phyloP scores from a whole-genome alignment of 2,888 invertebrate genomes.

The Blastobasis lacticolella region DNA sequence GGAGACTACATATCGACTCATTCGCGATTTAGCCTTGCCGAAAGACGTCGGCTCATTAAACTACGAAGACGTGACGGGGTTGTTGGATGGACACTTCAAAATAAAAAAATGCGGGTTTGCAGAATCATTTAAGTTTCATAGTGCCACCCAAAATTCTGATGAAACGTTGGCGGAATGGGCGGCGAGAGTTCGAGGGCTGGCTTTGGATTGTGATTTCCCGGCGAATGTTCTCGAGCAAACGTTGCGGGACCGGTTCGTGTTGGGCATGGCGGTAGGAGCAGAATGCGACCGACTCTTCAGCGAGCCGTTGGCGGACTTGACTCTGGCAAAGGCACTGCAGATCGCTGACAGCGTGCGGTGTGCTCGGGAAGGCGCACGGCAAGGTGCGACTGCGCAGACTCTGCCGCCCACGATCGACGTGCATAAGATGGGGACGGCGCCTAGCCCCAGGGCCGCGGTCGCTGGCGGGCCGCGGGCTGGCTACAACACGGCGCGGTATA shows the following conservation, averaged over 20 bases:
- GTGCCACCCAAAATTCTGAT: conserved; percentile 1
- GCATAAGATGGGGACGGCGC: not conserved
- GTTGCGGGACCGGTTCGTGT: conserved; percentile 5
- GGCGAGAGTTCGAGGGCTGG: conserved; percentile 5
- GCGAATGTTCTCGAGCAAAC: not conserved
- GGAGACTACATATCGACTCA: not conserved
- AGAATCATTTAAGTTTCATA: conserved; percentile 5
- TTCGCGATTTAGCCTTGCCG: not conserved
- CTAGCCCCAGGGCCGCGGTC: not conserved
- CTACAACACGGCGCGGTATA: conserved; percentile 2
- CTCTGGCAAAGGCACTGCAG: conserved; percentile 9
- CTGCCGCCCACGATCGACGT: not conserved
- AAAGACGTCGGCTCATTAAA: not conserved
- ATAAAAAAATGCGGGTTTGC: conserved; percentile 1
- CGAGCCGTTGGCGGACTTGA: conserved; percentile 1
- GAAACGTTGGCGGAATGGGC: conserved; percentile 6
- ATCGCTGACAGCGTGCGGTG: conserved; percentile 8
- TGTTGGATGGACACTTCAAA: conserved; percentile 3
- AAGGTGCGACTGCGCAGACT: not conserved
- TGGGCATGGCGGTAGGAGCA: conserved; percentile 5
- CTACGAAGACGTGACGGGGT: not conserved
- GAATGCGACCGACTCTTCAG: conserved; percentile 6
- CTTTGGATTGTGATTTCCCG: conserved; percentile 4
- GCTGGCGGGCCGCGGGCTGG: not conserved
- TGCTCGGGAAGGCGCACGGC: conserved; percentile 4